Evolutionary conservation across 2,888 invertebrate species (phyloP).

Genomic region (Ormyrus thymus): DNA sequence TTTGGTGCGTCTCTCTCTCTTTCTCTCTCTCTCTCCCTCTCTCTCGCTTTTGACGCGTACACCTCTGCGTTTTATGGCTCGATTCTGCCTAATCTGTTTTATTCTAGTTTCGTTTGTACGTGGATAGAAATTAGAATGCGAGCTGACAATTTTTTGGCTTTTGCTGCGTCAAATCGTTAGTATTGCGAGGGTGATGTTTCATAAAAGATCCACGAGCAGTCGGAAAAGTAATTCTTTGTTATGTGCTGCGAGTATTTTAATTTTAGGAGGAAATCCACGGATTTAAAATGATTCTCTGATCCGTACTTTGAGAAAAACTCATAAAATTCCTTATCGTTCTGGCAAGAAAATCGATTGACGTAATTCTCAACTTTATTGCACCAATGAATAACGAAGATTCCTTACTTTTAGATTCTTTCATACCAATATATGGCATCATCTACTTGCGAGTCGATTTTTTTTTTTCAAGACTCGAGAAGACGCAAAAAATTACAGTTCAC

Average conservation of each 20-base stretch:
- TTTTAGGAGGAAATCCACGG: background rate
- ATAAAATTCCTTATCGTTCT: constrained; percentile 6
- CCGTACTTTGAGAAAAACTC: background rate
- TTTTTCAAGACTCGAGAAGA: background rate
- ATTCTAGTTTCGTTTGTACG: too few relatives aligned
- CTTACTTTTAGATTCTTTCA: background rate
- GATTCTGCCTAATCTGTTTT: too few relatives aligned
- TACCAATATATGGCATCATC: constrained; percentile 10
- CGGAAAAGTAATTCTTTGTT: too few relatives aligned
- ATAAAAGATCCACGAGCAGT: too few relatives aligned
- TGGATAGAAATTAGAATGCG: too few relatives aligned
- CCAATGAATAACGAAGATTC: constrained; percentile 1
- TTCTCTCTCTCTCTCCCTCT: too few relatives aligned
- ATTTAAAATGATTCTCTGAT: background rate
- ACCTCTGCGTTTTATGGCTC: too few relatives aligned
- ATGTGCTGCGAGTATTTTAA: background rate
- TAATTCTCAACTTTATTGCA: constrained; percentile 12
- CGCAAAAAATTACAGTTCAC: background rate
- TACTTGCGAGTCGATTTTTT: background rate
- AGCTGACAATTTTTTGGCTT: too few relatives aligned
- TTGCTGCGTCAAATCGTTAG: too few relatives aligned
- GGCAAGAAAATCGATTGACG: constrained; percentile 25
- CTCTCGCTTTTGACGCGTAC: too few relatives aligned
- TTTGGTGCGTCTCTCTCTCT: too few relatives aligned
- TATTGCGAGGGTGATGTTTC: too few relatives aligned